Evolutionary conservation across 2,797 vertebrate species (phyloP).

Genomic region (Brachymystax lenok): DNA sequence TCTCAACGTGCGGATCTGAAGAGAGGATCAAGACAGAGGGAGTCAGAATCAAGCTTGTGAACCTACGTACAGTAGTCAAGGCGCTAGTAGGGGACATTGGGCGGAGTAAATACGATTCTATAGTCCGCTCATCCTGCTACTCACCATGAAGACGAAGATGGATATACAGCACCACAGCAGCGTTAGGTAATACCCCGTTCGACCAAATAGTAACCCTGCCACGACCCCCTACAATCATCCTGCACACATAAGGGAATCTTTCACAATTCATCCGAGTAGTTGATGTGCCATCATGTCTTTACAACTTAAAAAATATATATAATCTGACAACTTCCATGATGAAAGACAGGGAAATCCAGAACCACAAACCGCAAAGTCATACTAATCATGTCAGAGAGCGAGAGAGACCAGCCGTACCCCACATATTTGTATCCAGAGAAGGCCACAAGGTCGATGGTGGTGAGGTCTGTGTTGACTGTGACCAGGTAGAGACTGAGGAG

Average conservation of each 20-base stretch:
- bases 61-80: neutral
- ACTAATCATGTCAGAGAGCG: no score
- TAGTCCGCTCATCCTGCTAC: slow-evolving; percentile 39
- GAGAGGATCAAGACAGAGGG: neutral
- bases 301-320: no score
- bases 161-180: slow-evolving; percentile 88
- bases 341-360: neutral
- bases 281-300: neutral
- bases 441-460: slow-evolving; percentile 89
- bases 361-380: no score
- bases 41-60: neutral
- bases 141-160: slow-evolving; percentile 90
- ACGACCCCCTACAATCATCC: slow-evolving; percentile 87
- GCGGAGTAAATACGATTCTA: neutral
- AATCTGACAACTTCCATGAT: neutral
- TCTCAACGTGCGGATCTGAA: slow-evolving; percentile 86
- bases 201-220: slow-evolving; percentile 87
- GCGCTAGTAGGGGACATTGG: neutral
- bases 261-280: neutral
- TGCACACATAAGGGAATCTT: slow-evolving; percentile 44
- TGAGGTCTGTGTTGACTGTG: slow-evolving; percentile 88
- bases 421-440: slow-evolving; percentile 94
- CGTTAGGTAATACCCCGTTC: slow-evolving; percentile 82
- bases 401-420: slow-evolving; percentile 73
- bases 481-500: slow-evolving; percentile 89